A percentile compares a stretch with the other conserved stretches of the same genome.
phyloP scores from a whole-genome alignment of 2,888 invertebrate species.

The Agonum fuliginosum region DNA sequence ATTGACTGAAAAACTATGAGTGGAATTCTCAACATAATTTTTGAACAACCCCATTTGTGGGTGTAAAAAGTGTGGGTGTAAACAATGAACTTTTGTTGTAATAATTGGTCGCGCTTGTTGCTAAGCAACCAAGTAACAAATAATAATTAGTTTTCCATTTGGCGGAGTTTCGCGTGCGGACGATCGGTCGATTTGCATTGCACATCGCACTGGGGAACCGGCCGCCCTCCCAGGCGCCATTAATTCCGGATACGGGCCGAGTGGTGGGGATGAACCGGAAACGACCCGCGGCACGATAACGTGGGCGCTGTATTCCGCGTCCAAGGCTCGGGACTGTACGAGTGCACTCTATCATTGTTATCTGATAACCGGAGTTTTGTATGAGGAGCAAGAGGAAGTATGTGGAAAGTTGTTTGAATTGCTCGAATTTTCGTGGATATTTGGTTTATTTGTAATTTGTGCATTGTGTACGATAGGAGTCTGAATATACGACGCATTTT shows the following conservation, averaged over 20 bases:
- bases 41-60: no score
- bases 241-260: conserved; percentile 14
- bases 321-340: conserved; percentile 18
- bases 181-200: conserved; percentile 34
- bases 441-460: neutral
- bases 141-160: conserved; percentile 36
- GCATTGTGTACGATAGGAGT: neutral
- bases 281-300: conserved; percentile 38
- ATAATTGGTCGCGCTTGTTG: neutral
- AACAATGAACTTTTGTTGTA: no score
- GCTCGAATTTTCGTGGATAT: neutral
- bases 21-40: no score
- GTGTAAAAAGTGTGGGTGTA: no score
- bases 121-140: conserved; percentile 15
- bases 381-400: neutral
- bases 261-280: conserved; percentile 22
- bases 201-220: conserved; percentile 16
- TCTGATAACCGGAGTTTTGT: conserved; percentile 14
- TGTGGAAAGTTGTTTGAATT: conserved; percentile 11
- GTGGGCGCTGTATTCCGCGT: neutral
- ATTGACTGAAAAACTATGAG: no score
- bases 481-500: neutral
- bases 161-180: conserved; percentile 15
- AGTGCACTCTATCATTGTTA: conserved; percentile 33
- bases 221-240: no score